Evolutionary conservation across 2,113 vertebrate species (phyloP), one percentile per base, ranked within the genome.

Genomic region (Scophthalmus maximus): DNA sequence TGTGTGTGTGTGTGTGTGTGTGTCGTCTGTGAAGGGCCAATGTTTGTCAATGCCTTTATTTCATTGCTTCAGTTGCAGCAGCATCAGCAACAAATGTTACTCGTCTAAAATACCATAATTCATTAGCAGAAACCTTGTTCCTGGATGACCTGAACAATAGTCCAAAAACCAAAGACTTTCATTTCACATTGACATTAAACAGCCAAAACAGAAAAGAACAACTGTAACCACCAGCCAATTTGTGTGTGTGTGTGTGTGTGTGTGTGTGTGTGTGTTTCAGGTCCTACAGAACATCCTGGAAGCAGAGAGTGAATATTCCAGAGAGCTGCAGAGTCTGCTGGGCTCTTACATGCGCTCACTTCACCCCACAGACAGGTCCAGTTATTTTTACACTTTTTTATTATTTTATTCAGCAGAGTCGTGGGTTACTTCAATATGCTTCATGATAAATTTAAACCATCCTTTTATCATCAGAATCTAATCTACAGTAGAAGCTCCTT

Each of bases 271-370:
- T 61, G 22, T 76, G 29, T 46, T 53, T 40, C 87, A 99, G 97
- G 98, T 99, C 86, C 94, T 98, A 53, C 97, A 98, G 93, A 99
- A 99, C 90, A 99, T 99, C 89, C 84, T 99, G 84, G 97, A 99
- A 89, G 95, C 96, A 73, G 98, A 99, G 92, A 95, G 90, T 6
- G 97, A 98, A 68, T 99, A 96, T 86, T 95, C 95, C 20, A 95
- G 96, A 85, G 97, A 98, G 70, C 93, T 99, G 1, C 97, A 99
- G 93, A 96, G 93, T 79, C 92, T 98, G 63, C 94, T 99, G 80
- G 94, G 95, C 32, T 94, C 93, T 40, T 99, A 98, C 76, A 91
- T 99, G 44, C 94, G 96, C 60, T 94, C 95, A 0, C 91, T 99
- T 76, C 96, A 97, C 86, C 92, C 94, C 79, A 96, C 95, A 71